phyloP scores from a whole-genome alignment of 2,888 invertebrate genomes.

The Automeris io region DNA sequence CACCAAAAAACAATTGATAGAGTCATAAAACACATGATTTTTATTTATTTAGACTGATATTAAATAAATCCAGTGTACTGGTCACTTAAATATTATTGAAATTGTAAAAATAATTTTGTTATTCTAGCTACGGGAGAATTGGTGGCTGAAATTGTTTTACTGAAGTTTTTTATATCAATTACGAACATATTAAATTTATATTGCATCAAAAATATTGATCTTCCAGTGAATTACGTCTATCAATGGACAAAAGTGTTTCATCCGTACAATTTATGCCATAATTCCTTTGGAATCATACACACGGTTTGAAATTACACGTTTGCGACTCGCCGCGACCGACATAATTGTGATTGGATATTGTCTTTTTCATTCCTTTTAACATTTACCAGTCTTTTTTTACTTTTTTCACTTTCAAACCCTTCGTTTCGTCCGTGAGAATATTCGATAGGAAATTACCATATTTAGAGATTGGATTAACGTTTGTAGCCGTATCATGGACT shows the following conservation, averaged over 20 bases:
- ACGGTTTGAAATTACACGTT: constrained; percentile 51
- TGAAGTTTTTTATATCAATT: too few species aligned
- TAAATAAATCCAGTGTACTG: too few species aligned
- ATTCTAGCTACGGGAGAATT: too few species aligned
- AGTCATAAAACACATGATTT: too few species aligned
- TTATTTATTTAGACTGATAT: too few species aligned
- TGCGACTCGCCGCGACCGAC: constrained; percentile 19
- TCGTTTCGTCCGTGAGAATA: constrained; percentile 69
- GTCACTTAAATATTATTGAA: too few species aligned
- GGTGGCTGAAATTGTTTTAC: too few species aligned
- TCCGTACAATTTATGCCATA: constrained; percentile 29
- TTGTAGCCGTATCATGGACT: too few species aligned
- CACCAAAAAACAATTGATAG: too few species aligned
- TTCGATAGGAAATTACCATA: constrained; percentile 67
- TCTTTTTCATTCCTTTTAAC: constrained; percentile 45
- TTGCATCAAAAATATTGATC: too few species aligned
- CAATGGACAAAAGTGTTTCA: constrained; percentile 24
- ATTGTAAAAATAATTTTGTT: too few species aligned
- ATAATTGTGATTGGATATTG: constrained; percentile 71
- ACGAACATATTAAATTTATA: too few species aligned
- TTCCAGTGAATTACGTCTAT: constrained; percentile 12
- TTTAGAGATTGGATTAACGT: constrained; percentile 68
- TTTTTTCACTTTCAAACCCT: constrained; percentile 55
- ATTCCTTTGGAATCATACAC: constrained; percentile 30
- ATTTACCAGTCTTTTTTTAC: constrained; percentile 51